Evolutionary conservation across 2,888 invertebrate genomes (phyloP).

Genomic region (Agapetus fuscipes): DNA sequence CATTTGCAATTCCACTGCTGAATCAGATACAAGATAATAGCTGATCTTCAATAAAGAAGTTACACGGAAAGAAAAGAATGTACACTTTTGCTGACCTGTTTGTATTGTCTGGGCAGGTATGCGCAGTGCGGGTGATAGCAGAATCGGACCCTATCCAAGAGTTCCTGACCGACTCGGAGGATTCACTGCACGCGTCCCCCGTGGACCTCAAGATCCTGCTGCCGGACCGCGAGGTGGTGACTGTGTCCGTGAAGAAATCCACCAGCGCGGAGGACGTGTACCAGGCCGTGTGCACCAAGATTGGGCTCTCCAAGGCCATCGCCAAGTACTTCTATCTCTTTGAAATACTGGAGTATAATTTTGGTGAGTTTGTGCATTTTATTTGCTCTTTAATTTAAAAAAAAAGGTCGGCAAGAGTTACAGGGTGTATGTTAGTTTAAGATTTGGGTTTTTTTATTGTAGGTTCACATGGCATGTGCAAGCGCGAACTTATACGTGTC

Average conservation of each 20-base stretch:
- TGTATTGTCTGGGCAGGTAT: too few relatives aligned
- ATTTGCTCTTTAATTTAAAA: too few relatives aligned
- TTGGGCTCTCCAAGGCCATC: conserved; percentile 69
- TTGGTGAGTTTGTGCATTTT: conserved; percentile 56
- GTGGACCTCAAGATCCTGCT: conserved; percentile 73
- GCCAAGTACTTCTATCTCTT: conserved; percentile 91
- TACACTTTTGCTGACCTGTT: too few relatives aligned
- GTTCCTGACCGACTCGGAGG: conserved; percentile 88
- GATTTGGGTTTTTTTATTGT: too few relatives aligned
- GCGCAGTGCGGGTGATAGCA: conserved; percentile 95
- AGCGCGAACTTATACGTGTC: too few relatives aligned
- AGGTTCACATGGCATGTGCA: too few relatives aligned
- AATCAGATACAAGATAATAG: too few relatives aligned
- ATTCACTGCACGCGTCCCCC: conserved; percentile 64
- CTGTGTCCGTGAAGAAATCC: conserved; percentile 80
- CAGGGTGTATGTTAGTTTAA: too few relatives aligned
- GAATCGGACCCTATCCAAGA: conserved; percentile 97
- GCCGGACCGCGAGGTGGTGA: conserved; percentile 84
- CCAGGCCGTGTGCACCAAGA: conserved; percentile 74
- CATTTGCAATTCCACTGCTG: too few relatives aligned
- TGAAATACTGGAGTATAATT: conserved; percentile 95
- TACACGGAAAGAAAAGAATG: too few relatives aligned
- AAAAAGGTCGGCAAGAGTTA: too few relatives aligned
- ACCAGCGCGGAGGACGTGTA: conserved; percentile 88
- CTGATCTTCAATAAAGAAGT: too few relatives aligned